A percentile compares a stretch with the other conserved stretches of the same genome.
These are phyloP conservation scores for Acromyrmex charruanus DNA, from an alignment of 1,140 invertebrate species.

Conservation along the genomic window DNA sequence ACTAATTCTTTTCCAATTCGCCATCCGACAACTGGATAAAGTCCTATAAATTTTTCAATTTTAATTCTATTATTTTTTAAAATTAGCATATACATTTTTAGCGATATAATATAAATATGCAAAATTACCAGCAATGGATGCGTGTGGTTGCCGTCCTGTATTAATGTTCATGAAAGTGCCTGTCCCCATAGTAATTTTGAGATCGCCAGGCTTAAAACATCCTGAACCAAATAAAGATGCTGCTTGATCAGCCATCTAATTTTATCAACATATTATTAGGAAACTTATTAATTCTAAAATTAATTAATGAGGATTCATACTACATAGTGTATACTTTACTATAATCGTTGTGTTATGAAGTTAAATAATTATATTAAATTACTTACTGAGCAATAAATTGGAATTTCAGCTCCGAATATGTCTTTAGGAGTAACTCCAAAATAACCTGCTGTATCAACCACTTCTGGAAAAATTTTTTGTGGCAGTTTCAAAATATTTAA, in stretches of 20 bases:
- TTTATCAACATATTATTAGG: slow-evolving; percentile 26
- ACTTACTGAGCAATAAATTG: slow-evolving; percentile 92
- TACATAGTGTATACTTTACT: no score
- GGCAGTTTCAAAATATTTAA: slow-evolving; percentile 92
- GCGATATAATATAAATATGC: not conserved
- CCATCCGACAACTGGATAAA: slow-evolving; percentile 98
- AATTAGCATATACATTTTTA: not conserved
- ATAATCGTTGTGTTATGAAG: not conserved
- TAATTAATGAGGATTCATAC: not conserved
- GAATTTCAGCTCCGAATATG: slow-evolving; percentile 92
- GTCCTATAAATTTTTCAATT: slow-evolving; percentile 84
- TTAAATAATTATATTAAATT: not conserved
- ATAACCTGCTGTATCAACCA: slow-evolving; percentile 92
- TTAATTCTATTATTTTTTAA: not conserved
- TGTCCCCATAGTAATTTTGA: slow-evolving; percentile 98
- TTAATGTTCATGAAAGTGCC: slow-evolving; percentile 97
- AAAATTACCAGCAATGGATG: slow-evolving; percentile 90
- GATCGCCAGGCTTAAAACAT: slow-evolving; percentile 93
- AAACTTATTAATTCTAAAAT: not conserved
- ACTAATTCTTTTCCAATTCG: slow-evolving; percentile 90
- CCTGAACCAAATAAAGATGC: slow-evolving; percentile 97
- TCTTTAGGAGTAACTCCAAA: slow-evolving; percentile 90
- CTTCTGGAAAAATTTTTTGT: slow-evolving; percentile 91
- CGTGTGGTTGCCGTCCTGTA: slow-evolving; percentile 92
- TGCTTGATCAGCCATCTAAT: slow-evolving; percentile 92